Conservation (phyloP, 2,888 invertebrate genomes). For the Standfussiana lucernea region DNA sequence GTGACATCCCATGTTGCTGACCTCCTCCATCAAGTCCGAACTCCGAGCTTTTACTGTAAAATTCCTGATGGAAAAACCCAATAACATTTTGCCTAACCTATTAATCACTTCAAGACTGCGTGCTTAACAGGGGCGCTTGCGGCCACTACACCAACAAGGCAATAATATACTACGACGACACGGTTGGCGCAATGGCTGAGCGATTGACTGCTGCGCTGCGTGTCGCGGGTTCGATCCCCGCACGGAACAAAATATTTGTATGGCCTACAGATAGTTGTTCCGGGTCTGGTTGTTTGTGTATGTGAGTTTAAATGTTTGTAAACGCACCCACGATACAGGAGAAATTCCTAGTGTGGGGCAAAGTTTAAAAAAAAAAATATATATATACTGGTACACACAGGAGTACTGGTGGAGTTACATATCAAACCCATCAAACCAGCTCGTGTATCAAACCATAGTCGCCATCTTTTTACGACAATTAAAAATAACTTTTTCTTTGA, state of each 20-base stretch:
- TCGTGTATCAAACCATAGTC: neutral
- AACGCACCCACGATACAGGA: too few relatives aligned
- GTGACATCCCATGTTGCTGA: neutral
- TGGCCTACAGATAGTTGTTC: too few relatives aligned
- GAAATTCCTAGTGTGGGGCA: too few relatives aligned
- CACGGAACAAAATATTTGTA: too few relatives aligned
- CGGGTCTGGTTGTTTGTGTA: too few relatives aligned
- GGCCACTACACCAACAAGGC: neutral
- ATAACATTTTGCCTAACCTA: neutral
- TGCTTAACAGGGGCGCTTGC: neutral
- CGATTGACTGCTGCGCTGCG: too few relatives aligned
- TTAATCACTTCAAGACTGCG: neutral
- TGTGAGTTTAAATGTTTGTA: too few relatives aligned
- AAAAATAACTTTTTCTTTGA: neutral
- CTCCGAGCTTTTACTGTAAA: neutral
- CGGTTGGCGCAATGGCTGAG: too few relatives aligned
- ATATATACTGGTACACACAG: too few relatives aligned
- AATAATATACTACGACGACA: too few relatives aligned
- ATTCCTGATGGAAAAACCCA: neutral
- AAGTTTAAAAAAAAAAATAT: too few relatives aligned
- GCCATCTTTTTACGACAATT: neutral
- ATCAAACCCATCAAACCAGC: neutral
- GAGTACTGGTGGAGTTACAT: neutral
- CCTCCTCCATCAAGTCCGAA: neutral
- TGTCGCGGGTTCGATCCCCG: too few relatives aligned